phyloP scores from a whole-genome alignment of 2,888 invertebrate species.

The Tenthredo scrophulariae region DNA sequence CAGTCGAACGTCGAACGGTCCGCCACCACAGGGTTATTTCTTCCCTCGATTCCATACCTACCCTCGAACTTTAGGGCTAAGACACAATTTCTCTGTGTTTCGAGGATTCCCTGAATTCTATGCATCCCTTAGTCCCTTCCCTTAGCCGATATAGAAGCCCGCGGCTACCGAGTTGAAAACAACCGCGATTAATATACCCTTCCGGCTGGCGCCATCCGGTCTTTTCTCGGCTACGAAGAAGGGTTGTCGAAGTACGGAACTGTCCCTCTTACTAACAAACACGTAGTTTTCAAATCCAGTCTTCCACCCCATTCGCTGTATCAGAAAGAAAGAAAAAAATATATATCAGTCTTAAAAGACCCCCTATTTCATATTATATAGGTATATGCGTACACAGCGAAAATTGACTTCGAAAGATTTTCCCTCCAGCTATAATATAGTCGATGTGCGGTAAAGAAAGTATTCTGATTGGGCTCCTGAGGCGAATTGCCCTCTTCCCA shows the following conservation, averaged over 20 bases:
- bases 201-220: conserved; percentile 25
- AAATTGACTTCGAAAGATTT: neutral
- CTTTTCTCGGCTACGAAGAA: neutral
- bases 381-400: neutral
- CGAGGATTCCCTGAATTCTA: neutral
- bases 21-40: neutral
- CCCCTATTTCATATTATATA: neutral
- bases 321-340: neutral
- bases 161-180: neutral
- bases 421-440: neutral
- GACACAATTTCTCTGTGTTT: neutral
- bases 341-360: neutral
- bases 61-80: neutral
- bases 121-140: neutral
- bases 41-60: neutral
- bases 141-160: neutral
- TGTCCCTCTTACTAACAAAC: conserved; percentile 14
- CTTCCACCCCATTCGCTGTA: neutral
- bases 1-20: neutral
- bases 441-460: neutral
- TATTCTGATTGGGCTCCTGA: neutral
- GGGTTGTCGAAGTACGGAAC: neutral
- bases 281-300: neutral
- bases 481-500: neutral
- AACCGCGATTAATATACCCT: conserved; percentile 23